phyloP scores from a whole-genome alignment of 1,140 invertebrate genomes.

The Rhopalosiphum padi region DNA sequence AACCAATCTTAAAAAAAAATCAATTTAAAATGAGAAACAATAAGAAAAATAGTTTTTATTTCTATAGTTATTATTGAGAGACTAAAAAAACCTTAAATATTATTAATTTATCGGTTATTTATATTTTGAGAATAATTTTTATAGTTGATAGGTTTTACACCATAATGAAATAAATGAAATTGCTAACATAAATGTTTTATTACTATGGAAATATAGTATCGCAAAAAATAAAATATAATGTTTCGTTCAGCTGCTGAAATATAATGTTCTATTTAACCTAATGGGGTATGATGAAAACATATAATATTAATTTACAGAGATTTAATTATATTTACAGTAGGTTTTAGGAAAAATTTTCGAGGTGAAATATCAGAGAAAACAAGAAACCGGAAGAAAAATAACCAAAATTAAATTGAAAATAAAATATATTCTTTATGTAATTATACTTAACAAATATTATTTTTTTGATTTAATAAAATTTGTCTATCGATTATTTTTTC shows the following conservation, averaged over 20 bases:
- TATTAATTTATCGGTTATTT: background rate
- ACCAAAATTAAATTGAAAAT: background rate
- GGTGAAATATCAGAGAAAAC: background rate
- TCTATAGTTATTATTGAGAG: background rate
- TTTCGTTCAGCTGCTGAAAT: background rate
- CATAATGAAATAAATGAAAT: background rate
- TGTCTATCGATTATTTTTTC: background rate
- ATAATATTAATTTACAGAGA: background rate
- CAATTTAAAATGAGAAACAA: conserved; percentile 13
- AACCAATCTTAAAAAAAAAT: background rate
- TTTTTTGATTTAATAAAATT: conserved; percentile 7
- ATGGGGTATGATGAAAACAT: background rate
- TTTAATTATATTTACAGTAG: background rate
- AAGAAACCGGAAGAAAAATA: background rate
- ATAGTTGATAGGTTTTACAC: background rate
- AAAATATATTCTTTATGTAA: background rate
- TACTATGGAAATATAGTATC: background rate
- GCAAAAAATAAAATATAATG: background rate
- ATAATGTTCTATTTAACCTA: background rate
- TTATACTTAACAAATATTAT: background rate
- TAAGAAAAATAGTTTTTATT: conserved; percentile 13
- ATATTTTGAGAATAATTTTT: background rate
- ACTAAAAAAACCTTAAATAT: background rate
- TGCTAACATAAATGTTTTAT: background rate
- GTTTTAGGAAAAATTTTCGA: background rate